phyloP scores from a whole-genome alignment of 2,113 vertebrate species.

The Ictidomys tridecemlineatus region DNA sequence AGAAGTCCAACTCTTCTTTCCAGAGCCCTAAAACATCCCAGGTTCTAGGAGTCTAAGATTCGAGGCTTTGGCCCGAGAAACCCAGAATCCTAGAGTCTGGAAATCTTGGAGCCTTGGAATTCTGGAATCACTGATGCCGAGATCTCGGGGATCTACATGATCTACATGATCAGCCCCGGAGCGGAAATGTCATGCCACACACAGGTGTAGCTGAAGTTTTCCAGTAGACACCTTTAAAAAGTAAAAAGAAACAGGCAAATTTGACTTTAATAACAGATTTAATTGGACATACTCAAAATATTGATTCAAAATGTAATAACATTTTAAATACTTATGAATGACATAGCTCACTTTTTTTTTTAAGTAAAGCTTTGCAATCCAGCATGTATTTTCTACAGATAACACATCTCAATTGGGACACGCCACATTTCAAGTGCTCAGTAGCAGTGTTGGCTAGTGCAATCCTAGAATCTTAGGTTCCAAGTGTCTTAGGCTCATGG shows the following conservation, averaged over 20 bases:
- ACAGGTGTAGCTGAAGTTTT: background rate
- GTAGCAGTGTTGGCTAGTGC: accelerated
- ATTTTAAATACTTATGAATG: background rate
- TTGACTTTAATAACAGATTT: background rate
- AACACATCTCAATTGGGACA: background rate
- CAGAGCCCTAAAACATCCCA: background rate
- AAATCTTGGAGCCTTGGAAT: background rate
- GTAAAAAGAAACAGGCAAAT: background rate
- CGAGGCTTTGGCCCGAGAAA: background rate
- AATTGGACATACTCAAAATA: background rate
- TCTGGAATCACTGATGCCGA: background rate
- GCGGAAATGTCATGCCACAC: accelerated
- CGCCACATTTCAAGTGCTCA: background rate
- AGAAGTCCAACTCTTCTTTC: background rate
- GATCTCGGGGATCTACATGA: too few relatives aligned
- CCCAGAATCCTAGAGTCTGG: background rate
- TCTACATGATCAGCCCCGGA: background rate
- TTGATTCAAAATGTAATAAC: background rate
- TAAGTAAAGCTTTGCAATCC: background rate
- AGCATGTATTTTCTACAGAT: background rate
- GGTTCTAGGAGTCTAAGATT: background rate
- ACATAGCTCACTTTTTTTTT: background rate
- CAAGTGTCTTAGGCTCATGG: background rate
- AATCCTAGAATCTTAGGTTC: background rate
- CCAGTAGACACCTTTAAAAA: background rate